Evolutionary conservation across 1,140 invertebrate species (phyloP), one percentile per base, ranked within the genome.

Genomic region (Pseudomyrmex dendroicus): DNA sequence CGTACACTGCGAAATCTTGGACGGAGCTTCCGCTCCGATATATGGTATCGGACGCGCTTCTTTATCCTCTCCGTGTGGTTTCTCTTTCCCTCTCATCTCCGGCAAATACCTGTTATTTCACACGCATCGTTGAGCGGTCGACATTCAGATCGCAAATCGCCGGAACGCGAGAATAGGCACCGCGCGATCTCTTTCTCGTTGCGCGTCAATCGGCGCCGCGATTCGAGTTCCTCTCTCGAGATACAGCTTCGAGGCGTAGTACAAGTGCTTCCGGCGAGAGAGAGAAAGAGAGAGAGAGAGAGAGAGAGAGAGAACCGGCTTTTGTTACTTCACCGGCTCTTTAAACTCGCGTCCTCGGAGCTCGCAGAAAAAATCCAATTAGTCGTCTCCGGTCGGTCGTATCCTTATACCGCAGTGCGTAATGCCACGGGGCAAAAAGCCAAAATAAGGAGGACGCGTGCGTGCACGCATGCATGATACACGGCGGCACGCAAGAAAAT

Each of bases 291-390:
- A 35, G 35, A 35, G 0, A 5, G 5, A 35, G 35, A 35, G n/a
- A n/a, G n/a, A 35, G 25, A 35, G 35, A 44, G n/a, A 50, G 25
- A 48, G 12, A 64, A 48, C 35, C 10, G 15, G 10, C 35, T 70
- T 78, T 78, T 78, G 20, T 50, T 61, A 78, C 35, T 59, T 25
- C 13, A 25, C 44, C 54, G 66, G 54, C 10, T 20, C 66, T 80
- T 80, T 80, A 80, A 80, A 76, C 72, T 76, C 76, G 86, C 85
- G 63, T 84, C 76, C 83, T 61, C 73, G 82, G 50, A 35, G 35
- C 25, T 54, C 82, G 17, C 59, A 77, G 67, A 82, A 87, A 86
- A 87, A 87, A 83, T 87, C 86, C 86, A 87, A 87, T 87, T 87
- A 87, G 85, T 87, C 82, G 66, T 84, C 62, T 59, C 59, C 25